Conservation (phyloP, 2,113 vertebrate genomes). For the Pseudorasbora parva region DNA sequence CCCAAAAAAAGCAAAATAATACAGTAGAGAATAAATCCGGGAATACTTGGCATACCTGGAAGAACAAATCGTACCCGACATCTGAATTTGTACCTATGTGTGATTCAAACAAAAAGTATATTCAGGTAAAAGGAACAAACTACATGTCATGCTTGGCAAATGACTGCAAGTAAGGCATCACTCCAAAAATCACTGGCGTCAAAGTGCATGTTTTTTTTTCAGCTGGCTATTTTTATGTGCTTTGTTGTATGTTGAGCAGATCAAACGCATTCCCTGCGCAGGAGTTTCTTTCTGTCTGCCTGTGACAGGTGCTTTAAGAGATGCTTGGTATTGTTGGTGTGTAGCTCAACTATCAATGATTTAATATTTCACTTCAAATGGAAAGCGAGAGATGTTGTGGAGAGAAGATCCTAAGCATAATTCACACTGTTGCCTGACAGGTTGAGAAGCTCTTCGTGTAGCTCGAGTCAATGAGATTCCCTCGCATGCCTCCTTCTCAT, state of each 20-base stretch:
- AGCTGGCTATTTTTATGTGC: constrained; percentile 33
- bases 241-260: constrained; percentile 58
- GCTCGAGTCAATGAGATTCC: constrained; percentile 10
- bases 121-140: constrained; percentile 32
- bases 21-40: constrained; percentile 12
- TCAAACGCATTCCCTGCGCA: constrained; percentile 53
- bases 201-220: neutral
- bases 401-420: constrained; percentile 64
- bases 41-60: neutral
- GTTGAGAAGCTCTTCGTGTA: constrained; percentile 40
- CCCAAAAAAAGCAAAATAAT: constrained; percentile 7
- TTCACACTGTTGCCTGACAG: constrained; percentile 72
- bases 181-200: neutral
- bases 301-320: constrained; percentile 74
- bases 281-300: constrained; percentile 59
- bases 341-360: constrained; percentile 77
- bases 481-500: constrained; percentile 9
- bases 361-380: constrained; percentile 72
- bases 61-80: constrained; percentile 25
- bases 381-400: constrained; percentile 69
- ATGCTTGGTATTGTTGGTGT: constrained; percentile 69
- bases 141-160: constrained; percentile 19
- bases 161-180: constrained; percentile 35
- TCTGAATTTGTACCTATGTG: constrained; percentile 4
- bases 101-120: neutral